Conservation (phyloP, 1,140 invertebrate species). For the Ephestia elutella region DNA sequence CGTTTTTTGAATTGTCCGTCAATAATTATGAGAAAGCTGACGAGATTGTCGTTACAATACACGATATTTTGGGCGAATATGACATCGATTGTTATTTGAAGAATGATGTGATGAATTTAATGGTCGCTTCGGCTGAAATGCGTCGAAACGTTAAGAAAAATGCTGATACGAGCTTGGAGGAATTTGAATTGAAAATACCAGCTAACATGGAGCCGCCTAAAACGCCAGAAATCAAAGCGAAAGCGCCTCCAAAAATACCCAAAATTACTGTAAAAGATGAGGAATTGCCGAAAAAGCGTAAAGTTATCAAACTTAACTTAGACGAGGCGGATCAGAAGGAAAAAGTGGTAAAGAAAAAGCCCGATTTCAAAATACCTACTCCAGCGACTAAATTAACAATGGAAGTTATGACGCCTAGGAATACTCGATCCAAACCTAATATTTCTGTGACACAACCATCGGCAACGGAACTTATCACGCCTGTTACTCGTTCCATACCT, state of each 20-base stretch:
- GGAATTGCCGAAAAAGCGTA: slow-evolving; percentile 47
- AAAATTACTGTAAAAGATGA: slow-evolving; percentile 38
- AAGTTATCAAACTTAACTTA: slow-evolving; percentile 45
- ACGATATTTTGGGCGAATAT: slow-evolving; percentile 36
- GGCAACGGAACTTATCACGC: too few relatives aligned
- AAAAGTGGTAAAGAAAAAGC: slow-evolving; percentile 16
- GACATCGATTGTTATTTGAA: slow-evolving; percentile 26
- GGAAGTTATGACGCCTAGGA: slow-evolving; percentile 37
- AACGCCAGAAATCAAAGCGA: slow-evolving; percentile 36
- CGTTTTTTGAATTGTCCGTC: slow-evolving; percentile 41
- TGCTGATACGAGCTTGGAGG: slow-evolving; percentile 28
- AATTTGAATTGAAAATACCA: slow-evolving; percentile 44
- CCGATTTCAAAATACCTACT: slow-evolving; percentile 50
- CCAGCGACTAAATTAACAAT: slow-evolving; percentile 37
- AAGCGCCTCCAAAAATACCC: slow-evolving; percentile 19
- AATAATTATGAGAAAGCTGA: slow-evolving; percentile 31
- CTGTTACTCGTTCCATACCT: too few relatives aligned
- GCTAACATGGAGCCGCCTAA: slow-evolving; percentile 19
- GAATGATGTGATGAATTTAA: slow-evolving; percentile 52
- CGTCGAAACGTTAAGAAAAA: slow-evolving; percentile 19
- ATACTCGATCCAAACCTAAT: slow-evolving; percentile 26
- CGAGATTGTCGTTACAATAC: slow-evolving; percentile 36
- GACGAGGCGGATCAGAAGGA: slow-evolving; percentile 36
- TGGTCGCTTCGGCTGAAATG: slow-evolving; percentile 34
- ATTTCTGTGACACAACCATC: slow-evolving; percentile 17